Evolutionary conservation across 2,113 vertebrate genomes (phyloP), one percentile per base, ranked within the genome.

Genomic region (Gnathonemus echidnorhynchus): DNA sequence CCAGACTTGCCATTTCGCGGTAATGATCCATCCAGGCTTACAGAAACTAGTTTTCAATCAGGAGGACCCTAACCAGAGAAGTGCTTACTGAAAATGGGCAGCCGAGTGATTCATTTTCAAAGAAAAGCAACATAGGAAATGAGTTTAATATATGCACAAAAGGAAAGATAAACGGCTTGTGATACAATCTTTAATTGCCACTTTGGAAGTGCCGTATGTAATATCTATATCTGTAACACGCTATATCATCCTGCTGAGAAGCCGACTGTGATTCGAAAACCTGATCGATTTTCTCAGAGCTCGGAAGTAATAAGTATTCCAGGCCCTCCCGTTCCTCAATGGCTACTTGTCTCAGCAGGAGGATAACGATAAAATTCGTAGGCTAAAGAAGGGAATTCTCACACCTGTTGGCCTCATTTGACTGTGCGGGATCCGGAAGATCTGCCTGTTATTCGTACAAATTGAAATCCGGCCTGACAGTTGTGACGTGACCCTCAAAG

Each of bases 221-320:
- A 77, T 89, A 88, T 66, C 56, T 88, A 62, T 45, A 88, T 83
- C 74, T 53, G 46, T 31, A 84, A 85, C 48, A 48, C 31, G 6
- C 53, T 58, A 62, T 19, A 53, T 84, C 52, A 56, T 39, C 77
- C 77, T 58, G 77, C 21, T 42, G 88, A 19, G 66, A 83, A 46
- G 39, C 88, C 5, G 3, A 13, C 46, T 53, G 35, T 27, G 66
- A 77, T 19, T 49, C 45, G 21, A 66, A 89, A 89, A 52, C 88
- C 24, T 46, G 58, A 66, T 88, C 58, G 74, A 49, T 83, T 52
- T 80, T 42, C 9, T 53, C 77, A 27, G 77, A 89, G 74, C 74
- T 89, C 52, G 53, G 77, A 56, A 42, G 27, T 42, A 80, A 39
- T 50, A 52, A 80, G 48, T 84, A 84, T 45, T 85, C 50, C 35